Conservation (phyloP, 2,888 invertebrate genomes). For the Stegophylla sp. region DNA sequence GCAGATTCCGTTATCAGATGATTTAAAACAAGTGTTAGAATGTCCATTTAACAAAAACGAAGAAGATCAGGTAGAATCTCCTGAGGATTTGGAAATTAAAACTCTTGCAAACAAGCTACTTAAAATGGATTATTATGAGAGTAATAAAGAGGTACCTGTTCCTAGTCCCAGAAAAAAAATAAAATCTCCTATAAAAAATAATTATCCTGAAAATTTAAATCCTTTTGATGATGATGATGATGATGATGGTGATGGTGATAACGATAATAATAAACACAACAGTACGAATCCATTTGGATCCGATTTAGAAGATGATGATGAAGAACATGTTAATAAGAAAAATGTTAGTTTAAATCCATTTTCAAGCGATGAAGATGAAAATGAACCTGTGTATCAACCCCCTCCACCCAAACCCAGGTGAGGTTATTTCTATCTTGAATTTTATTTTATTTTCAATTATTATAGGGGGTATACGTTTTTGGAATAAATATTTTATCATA, state of each 20-base stretch:
- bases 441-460: not conserved
- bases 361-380: constrained; percentile 72
- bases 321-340: constrained; percentile 64
- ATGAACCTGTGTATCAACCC: constrained; percentile 61
- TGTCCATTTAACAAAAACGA: not conserved
- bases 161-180: constrained; percentile 55
- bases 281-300: constrained; percentile 77
- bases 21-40: constrained; percentile 46
- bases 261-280: constrained; percentile 60
- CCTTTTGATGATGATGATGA: constrained; percentile 74
- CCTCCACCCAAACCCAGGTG: constrained; percentile 68
- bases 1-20: constrained; percentile 23
- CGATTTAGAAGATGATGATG: constrained; percentile 72
- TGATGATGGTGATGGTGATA: constrained; percentile 62
- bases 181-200: constrained; percentile 58
- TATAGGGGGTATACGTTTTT: no score
- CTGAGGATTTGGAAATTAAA: constrained; percentile 48
- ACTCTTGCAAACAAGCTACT: constrained; percentile 47
- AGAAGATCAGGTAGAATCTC: constrained; percentile 9
- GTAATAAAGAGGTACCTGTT: constrained; percentile 48
- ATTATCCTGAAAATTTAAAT: constrained; percentile 82
- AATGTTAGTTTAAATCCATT: constrained; percentile 74
- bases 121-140: constrained; percentile 56
- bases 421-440: constrained; percentile 59
- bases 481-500: no score